Percentiles rank a stretch among this genome's conserved stretches.
phyloP scores from a whole-genome alignment of 2,888 invertebrate genomes.

The Cerastis rubricosa region DNA sequence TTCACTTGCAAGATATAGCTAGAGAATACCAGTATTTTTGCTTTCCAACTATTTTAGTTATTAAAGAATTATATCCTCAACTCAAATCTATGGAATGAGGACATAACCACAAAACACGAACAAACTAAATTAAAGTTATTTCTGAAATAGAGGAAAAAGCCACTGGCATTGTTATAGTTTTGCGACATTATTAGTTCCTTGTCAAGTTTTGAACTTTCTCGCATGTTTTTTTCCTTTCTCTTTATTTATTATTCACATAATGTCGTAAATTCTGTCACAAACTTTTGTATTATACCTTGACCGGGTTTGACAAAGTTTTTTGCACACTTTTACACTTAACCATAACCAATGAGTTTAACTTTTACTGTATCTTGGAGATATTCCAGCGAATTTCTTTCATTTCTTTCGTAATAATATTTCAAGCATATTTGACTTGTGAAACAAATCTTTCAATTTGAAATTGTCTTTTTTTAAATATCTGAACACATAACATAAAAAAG shows the following conservation, averaged over 20 bases:
- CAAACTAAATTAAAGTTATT: constrained; percentile 19
- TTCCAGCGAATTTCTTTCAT: background rate
- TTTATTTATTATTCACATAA: constrained; percentile 30
- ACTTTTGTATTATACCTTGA: constrained; percentile 22
- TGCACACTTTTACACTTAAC: background rate
- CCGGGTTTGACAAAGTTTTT: background rate
- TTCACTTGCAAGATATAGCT: constrained; percentile 46
- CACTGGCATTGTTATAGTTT: constrained; percentile 22
- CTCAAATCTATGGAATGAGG: constrained; percentile 32
- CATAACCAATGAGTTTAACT: constrained; percentile 2
- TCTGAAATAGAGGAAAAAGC: constrained; percentile 1
- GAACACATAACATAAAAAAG: background rate
- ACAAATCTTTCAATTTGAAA: background rate
- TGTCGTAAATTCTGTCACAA: constrained; percentile 16
- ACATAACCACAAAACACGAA: background rate
- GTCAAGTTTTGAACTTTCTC: constrained; percentile 27
- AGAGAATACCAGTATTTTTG: constrained; percentile 34
- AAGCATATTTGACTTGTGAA: too few relatives aligned
- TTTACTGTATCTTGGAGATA: background rate
- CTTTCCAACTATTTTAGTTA: constrained; percentile 29
- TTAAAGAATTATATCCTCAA: background rate
- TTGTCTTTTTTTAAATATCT: background rate
- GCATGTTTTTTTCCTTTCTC: constrained; percentile 40
- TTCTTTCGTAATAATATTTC: background rate
- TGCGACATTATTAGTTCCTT: constrained; percentile 13